Evolutionary conservation across 1,140 invertebrate genomes (phyloP).

Genomic region (Akabosia matsudoensis): DNA sequence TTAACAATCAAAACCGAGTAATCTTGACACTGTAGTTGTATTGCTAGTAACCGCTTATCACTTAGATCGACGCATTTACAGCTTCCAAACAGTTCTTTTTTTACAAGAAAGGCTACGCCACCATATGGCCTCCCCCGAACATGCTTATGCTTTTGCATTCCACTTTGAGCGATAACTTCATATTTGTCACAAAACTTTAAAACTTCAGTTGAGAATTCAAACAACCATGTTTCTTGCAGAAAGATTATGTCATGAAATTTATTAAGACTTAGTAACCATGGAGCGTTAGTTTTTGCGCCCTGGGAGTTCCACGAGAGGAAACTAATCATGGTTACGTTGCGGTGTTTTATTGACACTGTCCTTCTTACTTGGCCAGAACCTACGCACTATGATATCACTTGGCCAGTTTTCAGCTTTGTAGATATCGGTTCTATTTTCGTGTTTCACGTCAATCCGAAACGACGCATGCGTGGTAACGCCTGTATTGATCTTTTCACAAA

Average conservation of each 20-base stretch:
- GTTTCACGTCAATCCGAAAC: background rate
- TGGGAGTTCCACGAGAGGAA: background rate
- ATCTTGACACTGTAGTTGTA: background rate
- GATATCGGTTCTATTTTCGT: background rate
- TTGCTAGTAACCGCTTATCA: background rate
- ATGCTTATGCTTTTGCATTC: background rate
- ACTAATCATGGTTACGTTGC: background rate
- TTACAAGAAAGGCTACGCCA: background rate
- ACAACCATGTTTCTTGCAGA: slow-evolving; percentile 8
- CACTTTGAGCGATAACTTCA: background rate
- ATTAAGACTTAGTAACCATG: background rate
- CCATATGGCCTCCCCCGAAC: background rate
- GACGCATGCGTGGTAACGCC: background rate
- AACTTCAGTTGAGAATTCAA: background rate
- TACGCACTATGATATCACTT: too few species aligned
- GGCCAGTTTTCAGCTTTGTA: background rate
- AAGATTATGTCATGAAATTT: background rate
- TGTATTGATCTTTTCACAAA: background rate
- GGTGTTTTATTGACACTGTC: background rate
- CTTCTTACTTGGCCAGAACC: background rate
- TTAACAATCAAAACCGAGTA: too few species aligned
- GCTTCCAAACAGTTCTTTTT: background rate
- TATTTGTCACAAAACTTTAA: background rate
- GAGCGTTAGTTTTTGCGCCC: background rate
- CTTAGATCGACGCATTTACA: background rate